A percentile compares a stretch with the other conserved stretches of the same genome.
Evolutionary conservation across 2,888 invertebrate genomes (phyloP).

Genomic region (Lomographa bimaculata): DNA sequence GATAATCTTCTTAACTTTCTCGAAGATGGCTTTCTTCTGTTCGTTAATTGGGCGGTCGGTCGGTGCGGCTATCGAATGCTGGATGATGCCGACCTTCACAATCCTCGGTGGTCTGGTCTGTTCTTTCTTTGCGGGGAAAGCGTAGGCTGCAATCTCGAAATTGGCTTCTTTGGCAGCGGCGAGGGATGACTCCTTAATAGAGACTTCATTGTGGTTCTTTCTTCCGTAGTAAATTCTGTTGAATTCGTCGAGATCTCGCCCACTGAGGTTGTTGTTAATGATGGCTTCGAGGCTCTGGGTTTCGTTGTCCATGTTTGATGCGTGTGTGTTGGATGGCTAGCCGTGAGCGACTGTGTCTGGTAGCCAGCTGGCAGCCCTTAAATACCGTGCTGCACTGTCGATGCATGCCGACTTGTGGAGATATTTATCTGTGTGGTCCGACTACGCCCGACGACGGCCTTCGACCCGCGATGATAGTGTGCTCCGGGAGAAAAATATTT

Average conservation of each 20-base stretch:
- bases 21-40: slow-evolving; percentile 92
- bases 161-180: slow-evolving; percentile 82
- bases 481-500: slow-evolving; percentile 60
- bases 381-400: slow-evolving; percentile 52
- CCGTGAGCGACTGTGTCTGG: slow-evolving; percentile 45
- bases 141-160: slow-evolving; percentile 76
- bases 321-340: slow-evolving; percentile 33
- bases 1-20: slow-evolving; percentile 90
- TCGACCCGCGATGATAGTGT: slow-evolving; percentile 62
- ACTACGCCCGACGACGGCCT: slow-evolving; percentile 65
- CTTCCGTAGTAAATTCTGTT: slow-evolving; percentile 75
- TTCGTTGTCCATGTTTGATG: slow-evolving; percentile 67
- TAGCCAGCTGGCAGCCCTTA: slow-evolving; percentile 47
- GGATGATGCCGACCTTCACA: slow-evolving; percentile 94
- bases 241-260: slow-evolving; percentile 72
- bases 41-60: slow-evolving; percentile 90
- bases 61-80: slow-evolving; percentile 92
- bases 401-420: slow-evolving; percentile 42
- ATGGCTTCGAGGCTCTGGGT: slow-evolving; percentile 72
- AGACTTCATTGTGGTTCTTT: slow-evolving; percentile 62
- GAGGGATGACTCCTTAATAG: slow-evolving; percentile 72
- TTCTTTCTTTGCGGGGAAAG: slow-evolving; percentile 73
- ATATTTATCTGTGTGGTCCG: slow-evolving; percentile 58
- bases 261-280: slow-evolving; percentile 67
- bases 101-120: slow-evolving; percentile 86